A percentile compares a stretch with the other conserved stretches of the same genome.
Conservation (phyloP, 2,888 invertebrate genomes). For the Erebia aethiops region DNA sequence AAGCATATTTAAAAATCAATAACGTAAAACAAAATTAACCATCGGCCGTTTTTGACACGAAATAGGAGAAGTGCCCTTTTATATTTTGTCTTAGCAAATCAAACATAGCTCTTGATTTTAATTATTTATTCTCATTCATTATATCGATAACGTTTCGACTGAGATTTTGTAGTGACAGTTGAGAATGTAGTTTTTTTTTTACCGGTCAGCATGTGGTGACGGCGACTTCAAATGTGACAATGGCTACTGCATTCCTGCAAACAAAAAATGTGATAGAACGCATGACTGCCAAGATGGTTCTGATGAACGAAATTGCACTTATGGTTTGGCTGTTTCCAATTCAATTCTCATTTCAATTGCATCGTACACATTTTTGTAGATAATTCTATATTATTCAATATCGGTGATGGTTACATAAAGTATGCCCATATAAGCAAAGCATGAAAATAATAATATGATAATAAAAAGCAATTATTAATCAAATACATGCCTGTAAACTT, state of each 20-base stretch:
- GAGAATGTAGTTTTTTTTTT: constrained; percentile 69
- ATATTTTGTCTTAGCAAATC: constrained; percentile 20
- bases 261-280: constrained; percentile 81
- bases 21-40: too few relatives aligned
- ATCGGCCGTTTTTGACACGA: too few relatives aligned
- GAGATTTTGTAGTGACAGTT: constrained; percentile 31
- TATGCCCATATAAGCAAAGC: constrained; percentile 14
- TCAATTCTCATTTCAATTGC: constrained; percentile 12
- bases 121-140: neutral
- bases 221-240: constrained; percentile 85
- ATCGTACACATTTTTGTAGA: neutral
- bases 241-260: constrained; percentile 84
- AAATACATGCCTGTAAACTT: constrained; percentile 22
- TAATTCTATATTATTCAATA: constrained; percentile 1
- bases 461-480: neutral
- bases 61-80: too few relatives aligned
- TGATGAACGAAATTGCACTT: constrained; percentile 81
- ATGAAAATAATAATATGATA: constrained; percentile 7
- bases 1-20: too few relatives aligned
- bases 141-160: constrained; percentile 17
- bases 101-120: constrained; percentile 8
- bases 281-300: constrained; percentile 83
- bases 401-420: constrained; percentile 28
- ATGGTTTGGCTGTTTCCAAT: constrained; percentile 67
- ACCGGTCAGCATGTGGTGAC: constrained; percentile 81